Evolutionary conservation across 1,140 invertebrate species (phyloP).

Genomic region (Pseudobourletiella spinata): DNA sequence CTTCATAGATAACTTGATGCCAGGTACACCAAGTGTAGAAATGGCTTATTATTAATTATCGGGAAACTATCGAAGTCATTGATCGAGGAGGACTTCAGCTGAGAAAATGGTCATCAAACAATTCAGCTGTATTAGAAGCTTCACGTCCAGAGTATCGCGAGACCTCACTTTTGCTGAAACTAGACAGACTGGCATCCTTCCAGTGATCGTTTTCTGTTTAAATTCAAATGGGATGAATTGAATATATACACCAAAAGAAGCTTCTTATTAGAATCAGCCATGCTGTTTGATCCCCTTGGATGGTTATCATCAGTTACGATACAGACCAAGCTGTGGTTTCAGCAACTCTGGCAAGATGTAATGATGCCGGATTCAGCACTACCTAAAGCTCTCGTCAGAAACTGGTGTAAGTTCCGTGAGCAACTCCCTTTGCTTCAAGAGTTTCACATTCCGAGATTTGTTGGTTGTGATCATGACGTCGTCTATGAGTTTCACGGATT

Average conservation of each 20-base stretch:
- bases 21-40: conserved; percentile 22
- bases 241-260: conserved; percentile 25
- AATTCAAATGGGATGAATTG: neutral
- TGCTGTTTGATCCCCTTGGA: conserved; percentile 22
- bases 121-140: conserved; percentile 13
- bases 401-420: conserved; percentile 33
- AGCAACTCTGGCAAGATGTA: conserved; percentile 38
- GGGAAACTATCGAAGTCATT: conserved; percentile 28
- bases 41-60: conserved; percentile 27
- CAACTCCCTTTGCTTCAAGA: conserved; percentile 30
- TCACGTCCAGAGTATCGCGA: conserved; percentile 18
- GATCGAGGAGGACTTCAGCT: conserved; percentile 38
- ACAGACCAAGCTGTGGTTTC: conserved; percentile 38
- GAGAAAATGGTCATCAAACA: conserved; percentile 42
- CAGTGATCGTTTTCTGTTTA: conserved; percentile 26
- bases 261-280: conserved; percentile 9
- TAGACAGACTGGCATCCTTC: conserved; percentile 36
- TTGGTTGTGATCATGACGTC: neutral
- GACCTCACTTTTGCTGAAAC: neutral
- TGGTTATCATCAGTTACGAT: conserved; percentile 31
- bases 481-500: conserved; percentile 1
- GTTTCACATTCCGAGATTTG: neutral
- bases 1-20: conserved; percentile 38
- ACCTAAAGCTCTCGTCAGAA: conserved; percentile 11
- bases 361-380: conserved; percentile 40